phyloP scores from a whole-genome alignment of 2,797 vertebrate species.

The Leptoclinus maculatus region DNA sequence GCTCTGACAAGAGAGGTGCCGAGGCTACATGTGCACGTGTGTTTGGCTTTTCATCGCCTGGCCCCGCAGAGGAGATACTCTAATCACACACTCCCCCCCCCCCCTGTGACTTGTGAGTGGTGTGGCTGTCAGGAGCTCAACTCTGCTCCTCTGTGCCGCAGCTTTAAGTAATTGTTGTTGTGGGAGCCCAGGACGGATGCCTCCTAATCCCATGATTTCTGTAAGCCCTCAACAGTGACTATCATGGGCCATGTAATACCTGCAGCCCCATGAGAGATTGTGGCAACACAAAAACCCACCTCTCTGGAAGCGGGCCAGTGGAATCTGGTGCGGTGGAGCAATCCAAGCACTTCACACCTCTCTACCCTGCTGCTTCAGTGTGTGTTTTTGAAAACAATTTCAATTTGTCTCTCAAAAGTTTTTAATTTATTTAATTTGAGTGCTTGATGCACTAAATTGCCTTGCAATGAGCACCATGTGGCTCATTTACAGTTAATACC shows the following conservation, averaged over 20 bases:
- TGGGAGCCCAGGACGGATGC: conserved; percentile 57
- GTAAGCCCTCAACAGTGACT: conserved; percentile 60
- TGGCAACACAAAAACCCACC: conserved; percentile 22
- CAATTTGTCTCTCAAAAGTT: conserved; percentile 28
- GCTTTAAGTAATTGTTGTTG: conserved; percentile 74
- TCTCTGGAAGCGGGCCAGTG: conserved; percentile 29
- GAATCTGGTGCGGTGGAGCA: conserved; percentile 45
- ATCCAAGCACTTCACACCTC: conserved; percentile 40
- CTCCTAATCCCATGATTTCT: conserved; percentile 72
- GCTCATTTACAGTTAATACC: conserved; percentile 65
- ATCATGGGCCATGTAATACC: conserved; percentile 61
- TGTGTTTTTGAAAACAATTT: conserved; percentile 42
- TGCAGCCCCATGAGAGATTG: conserved; percentile 34
- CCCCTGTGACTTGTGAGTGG: conserved; percentile 15
- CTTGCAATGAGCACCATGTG: conserved; percentile 21
- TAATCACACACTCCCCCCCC: conserved; percentile 40
- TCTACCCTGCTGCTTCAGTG: conserved; percentile 17
- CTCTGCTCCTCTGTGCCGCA: conserved; percentile 39
- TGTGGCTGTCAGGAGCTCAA: conserved; percentile 36
- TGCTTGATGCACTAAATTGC: conserved; percentile 53
- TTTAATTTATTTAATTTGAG: conserved; percentile 6
- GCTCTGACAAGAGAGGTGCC: conserved; percentile 2
- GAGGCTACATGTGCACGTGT: conserved; percentile 9
- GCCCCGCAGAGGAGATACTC: conserved; percentile 40
- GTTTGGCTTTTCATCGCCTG: conserved; percentile 28